Evolutionary conservation across 2,888 invertebrate species (phyloP), one percentile per base, ranked within the genome.

Genomic region (Brachynemurus nebulosus): DNA sequence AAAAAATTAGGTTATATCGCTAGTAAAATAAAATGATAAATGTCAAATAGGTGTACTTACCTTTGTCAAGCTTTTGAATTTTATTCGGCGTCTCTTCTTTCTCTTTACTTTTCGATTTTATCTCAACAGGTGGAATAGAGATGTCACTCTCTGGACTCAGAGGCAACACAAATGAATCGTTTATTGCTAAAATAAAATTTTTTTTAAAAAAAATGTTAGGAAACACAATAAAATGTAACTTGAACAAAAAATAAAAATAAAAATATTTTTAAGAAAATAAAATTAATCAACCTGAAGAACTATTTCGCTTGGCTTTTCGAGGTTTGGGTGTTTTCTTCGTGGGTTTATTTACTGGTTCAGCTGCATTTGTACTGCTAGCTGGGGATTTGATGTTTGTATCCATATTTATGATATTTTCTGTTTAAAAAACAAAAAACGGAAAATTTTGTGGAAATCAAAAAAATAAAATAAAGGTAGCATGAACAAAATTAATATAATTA

Each of bases 131-230:
- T 19, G 21, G 35, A 1, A 59, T 62, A 2, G 65, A 65, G 16
- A 63, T 61, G 45, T 66, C 66, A 49, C 64, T 65, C 40, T 65
- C 65, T 18, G 65, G 65, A 47, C 64, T 66, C 12, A 61, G 48
- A 4, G 65, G 65, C 59, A 65, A 25, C n/a, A 37, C 19, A 17
- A 44, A 44, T 18, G 37, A n/a, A 12, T 44, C 44, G 14, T 21
- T 14, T 3, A 18, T 20, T 37, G 20, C 5, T 33, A 33, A 33
- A 33, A 33, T 9, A 25, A 9, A 25, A n/a, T 41, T 11, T 18
- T 12, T 27, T 33, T 11, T 27, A n/a, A 37, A 14, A 36, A 36
- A 14, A 9, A 12, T 4, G 14, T 40, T 3, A 17, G 12, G 16
- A 25, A 40, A 39, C 6, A 18, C 5, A 9, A 14, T 12, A 39